phyloP scores from a whole-genome alignment of 2,797 vertebrate genomes.

The Picus viridis region DNA sequence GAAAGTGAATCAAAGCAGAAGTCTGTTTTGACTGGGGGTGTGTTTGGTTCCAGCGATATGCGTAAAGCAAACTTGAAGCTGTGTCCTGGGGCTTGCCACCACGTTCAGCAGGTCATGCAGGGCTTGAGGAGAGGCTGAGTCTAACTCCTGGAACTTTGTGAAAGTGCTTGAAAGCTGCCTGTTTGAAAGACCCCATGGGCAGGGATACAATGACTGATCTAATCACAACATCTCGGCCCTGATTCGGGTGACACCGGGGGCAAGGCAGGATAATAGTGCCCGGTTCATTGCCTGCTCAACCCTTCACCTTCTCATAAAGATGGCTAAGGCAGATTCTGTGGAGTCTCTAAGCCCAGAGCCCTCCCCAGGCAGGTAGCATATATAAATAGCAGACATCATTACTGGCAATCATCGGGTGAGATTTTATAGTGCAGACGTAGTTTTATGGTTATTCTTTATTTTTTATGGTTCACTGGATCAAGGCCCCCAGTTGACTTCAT shows the following conservation, averaged over 20 bases:
- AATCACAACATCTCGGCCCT: background rate
- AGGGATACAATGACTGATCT: background rate
- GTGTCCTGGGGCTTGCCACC: background rate
- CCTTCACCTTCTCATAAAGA: background rate
- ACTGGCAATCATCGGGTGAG: background rate
- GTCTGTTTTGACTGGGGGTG: background rate
- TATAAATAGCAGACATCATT: background rate
- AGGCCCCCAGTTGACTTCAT: constrained; percentile 22
- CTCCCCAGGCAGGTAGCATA: background rate
- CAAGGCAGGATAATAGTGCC: background rate
- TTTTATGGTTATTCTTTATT: constrained; percentile 69
- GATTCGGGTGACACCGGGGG: background rate
- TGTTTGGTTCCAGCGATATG: background rate
- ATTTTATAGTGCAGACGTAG: background rate
- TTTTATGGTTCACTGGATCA: constrained; percentile 51
- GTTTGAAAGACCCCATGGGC: background rate
- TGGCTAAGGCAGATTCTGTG: background rate
- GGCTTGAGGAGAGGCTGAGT: background rate
- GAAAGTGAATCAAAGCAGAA: background rate
- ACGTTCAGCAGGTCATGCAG: background rate
- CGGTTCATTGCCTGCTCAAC: background rate
- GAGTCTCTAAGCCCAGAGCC: background rate
- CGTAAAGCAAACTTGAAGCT: background rate
- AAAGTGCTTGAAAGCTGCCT: background rate
- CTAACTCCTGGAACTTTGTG: background rate